Conservation (phyloP, 2,113 vertebrate species). For the Tragelaphus imberbis region DNA sequence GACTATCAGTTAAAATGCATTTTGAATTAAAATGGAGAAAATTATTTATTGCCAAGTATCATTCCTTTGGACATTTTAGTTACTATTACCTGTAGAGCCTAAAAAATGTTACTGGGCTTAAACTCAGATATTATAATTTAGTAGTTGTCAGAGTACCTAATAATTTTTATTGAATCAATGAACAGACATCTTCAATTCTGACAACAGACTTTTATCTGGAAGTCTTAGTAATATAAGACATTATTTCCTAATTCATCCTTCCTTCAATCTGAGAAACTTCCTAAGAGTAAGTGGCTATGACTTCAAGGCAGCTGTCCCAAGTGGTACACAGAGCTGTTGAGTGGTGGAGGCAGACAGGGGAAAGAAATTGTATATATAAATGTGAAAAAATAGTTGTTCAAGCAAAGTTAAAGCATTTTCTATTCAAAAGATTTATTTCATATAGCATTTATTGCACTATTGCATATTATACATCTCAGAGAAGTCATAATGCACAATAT, state of each 20-base stretch:
- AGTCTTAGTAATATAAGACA: neutral
- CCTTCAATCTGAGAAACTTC: neutral
- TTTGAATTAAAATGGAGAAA: neutral
- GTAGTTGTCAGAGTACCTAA: neutral
- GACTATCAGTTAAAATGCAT: neutral
- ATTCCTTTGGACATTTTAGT: neutral
- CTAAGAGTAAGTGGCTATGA: neutral
- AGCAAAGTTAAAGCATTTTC: neutral
- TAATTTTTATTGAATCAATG: neutral
- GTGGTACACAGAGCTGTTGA: neutral
- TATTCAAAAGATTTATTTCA: neutral
- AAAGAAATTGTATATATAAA: neutral
- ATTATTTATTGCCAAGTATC: neutral
- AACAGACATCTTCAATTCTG: neutral
- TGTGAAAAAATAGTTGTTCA: neutral
- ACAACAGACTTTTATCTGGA: neutral
- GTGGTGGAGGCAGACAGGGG: neutral
- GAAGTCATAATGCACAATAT: neutral
- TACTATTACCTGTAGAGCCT: neutral
- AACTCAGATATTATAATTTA: neutral
- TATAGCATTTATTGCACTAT: neutral
- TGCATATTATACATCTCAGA: neutral
- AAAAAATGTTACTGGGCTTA: neutral
- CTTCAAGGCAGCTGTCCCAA: neutral
- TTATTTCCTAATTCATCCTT: neutral